These are phyloP conservation scores for Tachina grossa DNA, from an alignment of 2,888 invertebrate genomes.

Conservation along the genomic window DNA sequence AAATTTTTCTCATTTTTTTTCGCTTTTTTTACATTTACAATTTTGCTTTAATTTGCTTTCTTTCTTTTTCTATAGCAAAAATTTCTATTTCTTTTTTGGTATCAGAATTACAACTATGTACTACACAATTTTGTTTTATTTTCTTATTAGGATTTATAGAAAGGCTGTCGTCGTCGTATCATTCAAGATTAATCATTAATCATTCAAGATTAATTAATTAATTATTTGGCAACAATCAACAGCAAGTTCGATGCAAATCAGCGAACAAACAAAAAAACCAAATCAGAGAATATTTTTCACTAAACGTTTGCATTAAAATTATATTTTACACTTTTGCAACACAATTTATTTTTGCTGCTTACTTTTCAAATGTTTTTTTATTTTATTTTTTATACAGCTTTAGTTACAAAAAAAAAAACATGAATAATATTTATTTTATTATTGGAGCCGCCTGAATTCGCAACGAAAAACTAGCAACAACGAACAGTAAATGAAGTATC, in stretches of 20 bases:
- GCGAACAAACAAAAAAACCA: constrained; percentile 31
- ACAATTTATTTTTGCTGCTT: constrained; percentile 2
- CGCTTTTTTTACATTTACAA: constrained; percentile 32
- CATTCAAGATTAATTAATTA: too few relatives aligned
- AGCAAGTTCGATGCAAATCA: constrained; percentile 45
- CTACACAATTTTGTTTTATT: constrained; percentile 2
- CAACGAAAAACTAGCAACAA: constrained; percentile 65
- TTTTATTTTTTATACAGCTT: constrained; percentile 31
- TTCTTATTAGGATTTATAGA: constrained; percentile 25
- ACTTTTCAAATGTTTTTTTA: constrained; percentile 19
- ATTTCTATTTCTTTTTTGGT: constrained; percentile 26
- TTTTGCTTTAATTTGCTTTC: constrained; percentile 21
- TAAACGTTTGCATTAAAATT: constrained; percentile 2
- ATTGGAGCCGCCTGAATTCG: constrained; percentile 36
- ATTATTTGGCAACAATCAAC: constrained; percentile 64
- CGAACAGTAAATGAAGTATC: constrained; percentile 65
- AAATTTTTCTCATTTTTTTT: constrained; percentile 11
- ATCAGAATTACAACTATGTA: neutral
- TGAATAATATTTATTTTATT: constrained; percentile 32
- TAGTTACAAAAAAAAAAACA: constrained; percentile 32
- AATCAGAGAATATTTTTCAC: neutral
- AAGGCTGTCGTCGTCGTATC: constrained; percentile 28
- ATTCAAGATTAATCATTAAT: too few relatives aligned
- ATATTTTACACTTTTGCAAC: neutral
- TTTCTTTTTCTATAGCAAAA: constrained; percentile 1